Base-by-base conservation (phyloP, 2,888 invertebrate species). In the Cantharis nigra region DNA sequence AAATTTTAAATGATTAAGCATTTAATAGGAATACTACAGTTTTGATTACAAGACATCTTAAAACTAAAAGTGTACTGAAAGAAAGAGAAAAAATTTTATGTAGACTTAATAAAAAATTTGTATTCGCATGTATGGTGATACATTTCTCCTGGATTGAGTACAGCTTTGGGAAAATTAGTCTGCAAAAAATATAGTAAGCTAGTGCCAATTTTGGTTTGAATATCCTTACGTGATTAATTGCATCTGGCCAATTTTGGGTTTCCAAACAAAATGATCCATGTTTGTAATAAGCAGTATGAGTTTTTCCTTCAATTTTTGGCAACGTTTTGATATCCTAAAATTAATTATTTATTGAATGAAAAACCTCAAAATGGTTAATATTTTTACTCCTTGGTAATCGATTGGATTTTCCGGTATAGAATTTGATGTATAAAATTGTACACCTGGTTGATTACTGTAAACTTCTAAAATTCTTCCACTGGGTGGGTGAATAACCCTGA, bases 241-340 rank as follows among this genome's bases (percentile, higher is more conserved):
- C 96, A 89, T 98, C 96, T 0, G 98, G 98, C 89, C 93, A 98
- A 86, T 96, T 96, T 88, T 98, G 98, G 0, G 98, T 95, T 90
- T 98, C 97, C 72, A 98, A 89, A 85, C 97, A 97, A 84, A 98
- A 93, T 2, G 95, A 95, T 0, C 94, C 94, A 83, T 96, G 95
- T 81, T 93, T 93, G 75, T 90, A 91, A 85, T 97, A 97, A 1
- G 49, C 7, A n/a, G 84, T 83, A 0, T 93, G 93, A 4, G 89
- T 88, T 87, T 96, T 97, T 2, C 97, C 97, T 13, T 85, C 79
- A 30, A 95, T 86, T 0, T 92, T 88, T 2, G 75, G 71, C 14
- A 79, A 72, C 49, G 69, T 72, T 14, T 80, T 79, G 71, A 73
- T 33, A 75, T 78, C 74, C 81, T 82, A 73, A 65, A 78, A 74